phyloP scores from a whole-genome alignment of 2,888 invertebrate species.

The Eledona agricola region DNA sequence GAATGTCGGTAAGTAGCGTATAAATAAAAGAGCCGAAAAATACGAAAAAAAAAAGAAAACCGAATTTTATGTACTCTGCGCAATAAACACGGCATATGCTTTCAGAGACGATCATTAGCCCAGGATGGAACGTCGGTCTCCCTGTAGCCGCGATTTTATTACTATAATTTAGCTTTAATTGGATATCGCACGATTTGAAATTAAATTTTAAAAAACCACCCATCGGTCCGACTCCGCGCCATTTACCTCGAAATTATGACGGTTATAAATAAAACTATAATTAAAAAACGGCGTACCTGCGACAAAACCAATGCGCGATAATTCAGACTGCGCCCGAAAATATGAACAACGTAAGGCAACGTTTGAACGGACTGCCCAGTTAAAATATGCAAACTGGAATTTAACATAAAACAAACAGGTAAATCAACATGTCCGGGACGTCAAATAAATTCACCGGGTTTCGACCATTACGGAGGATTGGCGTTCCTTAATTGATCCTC shows the following conservation, averaged over 20 bases:
- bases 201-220: conserved; percentile 43
- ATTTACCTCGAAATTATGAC: conserved; percentile 42
- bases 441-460: conserved; percentile 3
- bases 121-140: conserved; percentile 12
- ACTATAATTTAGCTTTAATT: conserved; percentile 44
- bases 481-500: conserved; percentile 7
- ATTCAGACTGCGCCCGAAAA: conserved; percentile 9
- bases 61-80: no score
- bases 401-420: conserved; percentile 18
- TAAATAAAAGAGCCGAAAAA: no score
- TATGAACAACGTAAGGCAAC: conserved; percentile 3
- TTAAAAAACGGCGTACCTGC: conserved; percentile 35
- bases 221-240: conserved; percentile 38
- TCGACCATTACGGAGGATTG: neutral
- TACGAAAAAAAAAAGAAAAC: no score
- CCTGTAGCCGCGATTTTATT: conserved; percentile 39
- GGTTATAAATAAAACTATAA: conserved; percentile 42
- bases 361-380: conserved; percentile 10
- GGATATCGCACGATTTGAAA: conserved; percentile 40
- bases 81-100: no score
- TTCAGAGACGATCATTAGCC: no score
- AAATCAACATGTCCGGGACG: conserved; percentile 7
- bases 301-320: conserved; percentile 33
- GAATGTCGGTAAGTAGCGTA: no score
- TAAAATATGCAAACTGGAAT: conserved; percentile 24